Evolutionary conservation across 2,888 invertebrate species (phyloP).

Genomic region (Graphium colonna): DNA sequence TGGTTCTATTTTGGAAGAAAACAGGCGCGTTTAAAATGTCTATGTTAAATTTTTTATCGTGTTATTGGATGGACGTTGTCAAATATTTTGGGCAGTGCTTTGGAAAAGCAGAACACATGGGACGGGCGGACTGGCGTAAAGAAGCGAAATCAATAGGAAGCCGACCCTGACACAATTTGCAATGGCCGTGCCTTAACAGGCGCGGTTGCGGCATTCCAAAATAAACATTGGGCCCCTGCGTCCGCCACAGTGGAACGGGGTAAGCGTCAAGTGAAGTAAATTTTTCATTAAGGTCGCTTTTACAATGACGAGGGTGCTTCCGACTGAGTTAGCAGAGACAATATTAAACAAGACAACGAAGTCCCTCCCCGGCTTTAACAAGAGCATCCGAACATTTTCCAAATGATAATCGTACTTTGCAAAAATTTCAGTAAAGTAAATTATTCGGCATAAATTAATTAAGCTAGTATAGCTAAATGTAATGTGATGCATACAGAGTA

Average conservation of each 20-base stretch:
- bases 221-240: constrained; percentile 63
- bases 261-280: constrained; percentile 39
- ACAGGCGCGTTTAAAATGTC: too few species aligned
- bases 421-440: too few species aligned
- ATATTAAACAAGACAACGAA: not conserved
- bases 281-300: constrained; percentile 21
- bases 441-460: too few species aligned
- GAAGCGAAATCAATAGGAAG: constrained; percentile 70
- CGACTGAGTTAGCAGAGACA: not conserved
- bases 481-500: too few species aligned
- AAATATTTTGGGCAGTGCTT: not conserved
- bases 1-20: too few species aligned
- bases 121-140: constrained; percentile 56
- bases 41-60: not conserved
- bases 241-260: constrained; percentile 39
- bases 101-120: constrained; percentile 46
- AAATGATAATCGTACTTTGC: too few species aligned
- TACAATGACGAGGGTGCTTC: constrained; percentile 2
- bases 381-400: not conserved
- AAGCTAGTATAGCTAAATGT: too few species aligned
- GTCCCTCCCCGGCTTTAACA: not conserved
- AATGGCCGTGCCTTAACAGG: constrained; percentile 57
- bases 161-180: constrained; percentile 75
- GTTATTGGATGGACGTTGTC: not conserved
- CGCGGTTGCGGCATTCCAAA: constrained; percentile 54